Evolutionary conservation across 2,113 vertebrate genomes (phyloP), one percentile per base, ranked within the genome.

Genomic region (Podiceps cristatus): DNA sequence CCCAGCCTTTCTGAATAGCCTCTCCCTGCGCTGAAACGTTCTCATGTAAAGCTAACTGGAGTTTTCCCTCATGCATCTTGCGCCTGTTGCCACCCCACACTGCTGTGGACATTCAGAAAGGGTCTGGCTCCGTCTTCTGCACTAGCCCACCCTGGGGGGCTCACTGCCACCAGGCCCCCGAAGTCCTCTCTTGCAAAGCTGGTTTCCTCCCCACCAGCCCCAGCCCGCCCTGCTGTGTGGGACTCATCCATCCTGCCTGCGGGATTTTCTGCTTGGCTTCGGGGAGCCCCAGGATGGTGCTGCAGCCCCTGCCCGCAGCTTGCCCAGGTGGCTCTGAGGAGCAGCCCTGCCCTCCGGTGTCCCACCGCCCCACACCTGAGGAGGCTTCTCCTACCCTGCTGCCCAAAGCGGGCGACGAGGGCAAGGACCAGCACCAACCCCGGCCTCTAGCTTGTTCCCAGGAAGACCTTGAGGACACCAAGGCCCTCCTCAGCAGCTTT

Each of bases 121-220:
- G 19, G 15, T 7, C 18, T 5, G 7, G 10, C 19, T 77, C 45
- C 2, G 4, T 23, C 45, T 44, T 60, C n/a, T 45, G n/a, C 40
- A 60, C 0, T 1, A 73, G 40, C 6, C n/a, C 8, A 13, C n/a
- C 11, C 11, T n/a, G 47, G 3, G 11, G 58, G 5, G 5, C 5
- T 66, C 2, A 0, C 23, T 75, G 42, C n/a, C 44, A 76, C 20
- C 37, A 71, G 15, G 7, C 3, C 12, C 13, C 50, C 3, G 3
- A 75, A 12, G 64, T 33, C 31, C 14, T 73, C 19, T 83, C 19
- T 25, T 85, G 44, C 18, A 64, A 45, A 85, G 50, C 11, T 37
- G 6, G 47, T 85, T 88, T 58, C 27, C 29, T 80, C 16, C 35
- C 25, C 37, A 7, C 24, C 0, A 0, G 17, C 23, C 16, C n/a